These are phyloP conservation scores for Gallinago media DNA, from an alignment of 2,113 vertebrate species.

Conservation along the genomic window DNA sequence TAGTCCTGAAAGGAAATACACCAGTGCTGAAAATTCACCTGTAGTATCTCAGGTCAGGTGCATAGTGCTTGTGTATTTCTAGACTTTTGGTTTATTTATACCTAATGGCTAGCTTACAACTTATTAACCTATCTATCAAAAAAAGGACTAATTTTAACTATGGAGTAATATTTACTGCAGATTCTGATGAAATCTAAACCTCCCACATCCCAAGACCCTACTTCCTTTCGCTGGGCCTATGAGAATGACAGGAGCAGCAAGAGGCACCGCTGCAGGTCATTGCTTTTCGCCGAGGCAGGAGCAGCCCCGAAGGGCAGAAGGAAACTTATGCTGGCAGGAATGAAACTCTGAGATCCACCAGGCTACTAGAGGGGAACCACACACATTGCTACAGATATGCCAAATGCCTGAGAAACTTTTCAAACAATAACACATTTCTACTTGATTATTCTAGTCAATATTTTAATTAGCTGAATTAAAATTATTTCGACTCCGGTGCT, in stretches of 20 bases:
- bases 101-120: neutral
- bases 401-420: neutral
- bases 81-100: neutral
- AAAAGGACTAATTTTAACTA: neutral
- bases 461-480: neutral
- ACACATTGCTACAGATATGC: neutral
- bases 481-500: neutral
- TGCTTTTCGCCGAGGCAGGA: neutral
- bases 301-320: neutral
- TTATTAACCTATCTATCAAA: neutral
- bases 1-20: neutral
- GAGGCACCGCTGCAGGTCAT: neutral
- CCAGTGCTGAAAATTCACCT: neutral
- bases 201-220: neutral
- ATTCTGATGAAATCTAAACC: neutral
- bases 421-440: neutral
- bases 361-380: neutral
- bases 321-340: neutral
- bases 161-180: neutral
- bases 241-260: neutral
- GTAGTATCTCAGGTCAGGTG: neutral
- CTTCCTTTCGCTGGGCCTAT: neutral
- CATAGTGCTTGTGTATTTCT: rapidly evolving
- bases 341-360: neutral
- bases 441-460: neutral